A percentile compares a stretch with the other conserved stretches of the same genome.
Evolutionary conservation across 2,888 invertebrate genomes (phyloP).

Genomic region (Sepioteuthis lessoniana): DNA sequence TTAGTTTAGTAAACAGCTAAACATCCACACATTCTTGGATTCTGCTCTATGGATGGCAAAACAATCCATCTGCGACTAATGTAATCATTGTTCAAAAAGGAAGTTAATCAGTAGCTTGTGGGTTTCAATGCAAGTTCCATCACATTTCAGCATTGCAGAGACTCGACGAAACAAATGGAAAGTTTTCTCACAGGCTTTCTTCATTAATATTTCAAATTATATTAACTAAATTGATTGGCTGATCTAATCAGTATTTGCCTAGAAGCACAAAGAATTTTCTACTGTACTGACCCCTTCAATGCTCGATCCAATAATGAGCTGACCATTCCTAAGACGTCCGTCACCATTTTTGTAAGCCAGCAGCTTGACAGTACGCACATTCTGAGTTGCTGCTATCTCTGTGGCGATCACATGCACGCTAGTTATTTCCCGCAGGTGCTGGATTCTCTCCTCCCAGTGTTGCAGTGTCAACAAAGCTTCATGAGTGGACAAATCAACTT

Average conservation of each 20-base stretch:
- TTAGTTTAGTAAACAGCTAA: too few species aligned
- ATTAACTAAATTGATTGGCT: too few species aligned
- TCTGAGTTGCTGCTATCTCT: conserved; percentile 71
- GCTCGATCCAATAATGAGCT: conserved; percentile 73
- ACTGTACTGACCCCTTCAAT: conserved; percentile 70
- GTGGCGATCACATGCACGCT: conserved; percentile 69
- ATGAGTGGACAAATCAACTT: conserved; percentile 73
- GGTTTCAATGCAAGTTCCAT: too few species aligned
- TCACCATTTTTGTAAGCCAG: conserved; percentile 74
- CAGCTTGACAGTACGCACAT: conserved; percentile 71
- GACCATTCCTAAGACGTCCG: conserved; percentile 69
- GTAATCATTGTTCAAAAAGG: too few species aligned
- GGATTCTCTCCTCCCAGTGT: conserved; percentile 69
- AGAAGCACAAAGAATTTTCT: background rate
- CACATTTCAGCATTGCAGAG: too few species aligned
- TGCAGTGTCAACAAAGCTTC: conserved; percentile 72
- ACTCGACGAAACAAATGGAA: too few species aligned
- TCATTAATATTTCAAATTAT: too few species aligned
- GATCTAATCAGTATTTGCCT: background rate
- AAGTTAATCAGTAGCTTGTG: too few species aligned
- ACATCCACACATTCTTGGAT: too few species aligned
- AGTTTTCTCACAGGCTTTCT: too few species aligned
- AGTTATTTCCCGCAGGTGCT: conserved; percentile 66
- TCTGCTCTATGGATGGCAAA: too few species aligned
- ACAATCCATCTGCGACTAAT: too few species aligned